phyloP scores from a whole-genome alignment of 2,113 vertebrate species.

The Psittacula cyanocephala region DNA sequence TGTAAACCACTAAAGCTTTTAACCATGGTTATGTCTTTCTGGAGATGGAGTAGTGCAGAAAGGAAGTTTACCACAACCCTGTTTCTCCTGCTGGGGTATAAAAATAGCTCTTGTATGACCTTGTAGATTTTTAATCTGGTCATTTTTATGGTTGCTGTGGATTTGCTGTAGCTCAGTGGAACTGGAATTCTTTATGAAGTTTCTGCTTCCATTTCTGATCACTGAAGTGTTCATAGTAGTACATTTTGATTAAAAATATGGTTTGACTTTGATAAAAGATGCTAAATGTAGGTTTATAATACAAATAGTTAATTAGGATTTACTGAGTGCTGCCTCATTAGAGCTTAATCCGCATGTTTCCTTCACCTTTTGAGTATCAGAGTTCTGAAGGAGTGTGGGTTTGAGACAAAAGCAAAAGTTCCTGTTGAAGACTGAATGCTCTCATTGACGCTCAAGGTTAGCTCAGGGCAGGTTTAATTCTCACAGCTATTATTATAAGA shows the following conservation, averaged over 20 bases:
- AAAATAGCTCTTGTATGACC: background rate
- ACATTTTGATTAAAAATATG: background rate
- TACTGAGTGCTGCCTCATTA: background rate
- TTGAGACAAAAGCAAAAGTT: background rate
- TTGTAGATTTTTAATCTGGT: background rate
- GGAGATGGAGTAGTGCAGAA: background rate
- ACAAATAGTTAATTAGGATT: background rate
- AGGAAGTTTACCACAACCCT: background rate
- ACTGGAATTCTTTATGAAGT: background rate
- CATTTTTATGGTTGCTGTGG: background rate
- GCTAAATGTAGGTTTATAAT: background rate
- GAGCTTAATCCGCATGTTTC: background rate
- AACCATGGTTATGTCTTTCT: background rate
- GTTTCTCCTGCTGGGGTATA: background rate
- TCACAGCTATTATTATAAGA: background rate
- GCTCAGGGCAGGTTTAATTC: background rate
- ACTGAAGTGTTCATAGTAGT: background rate
- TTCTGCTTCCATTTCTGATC: background rate
- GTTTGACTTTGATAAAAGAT: background rate
- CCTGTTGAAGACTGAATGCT: background rate
- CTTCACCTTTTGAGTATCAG: background rate
- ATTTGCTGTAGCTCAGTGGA: background rate
- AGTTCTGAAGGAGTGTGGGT: background rate
- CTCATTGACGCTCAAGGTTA: background rate
- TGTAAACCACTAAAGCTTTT: conserved; percentile 19